Evolutionary conservation across 2,888 invertebrate species (phyloP), one percentile per base, ranked within the genome.

Genomic region (Meghimatium bilineatum): DNA sequence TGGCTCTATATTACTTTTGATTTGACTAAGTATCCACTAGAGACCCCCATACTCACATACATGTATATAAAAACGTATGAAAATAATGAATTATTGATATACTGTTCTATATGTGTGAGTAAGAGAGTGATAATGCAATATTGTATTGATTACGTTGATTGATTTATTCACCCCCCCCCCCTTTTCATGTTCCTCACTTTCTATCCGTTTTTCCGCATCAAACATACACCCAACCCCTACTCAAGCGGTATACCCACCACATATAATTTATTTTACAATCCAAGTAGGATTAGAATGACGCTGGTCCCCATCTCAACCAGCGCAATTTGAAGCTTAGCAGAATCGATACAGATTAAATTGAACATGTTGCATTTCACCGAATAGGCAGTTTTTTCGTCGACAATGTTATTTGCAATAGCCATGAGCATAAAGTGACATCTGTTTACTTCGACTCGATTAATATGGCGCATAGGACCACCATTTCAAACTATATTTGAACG

Each of bases 311-410:
- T 44, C 44, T 44, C 44, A 10, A 66, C 66, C 29, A 66, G 14
- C 66, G 66, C 66, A 66, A 66, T 66, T 66, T 32, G 66, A 32
- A 66, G n/a, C n/a, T 29, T 66, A 66, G 14, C 66, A 66, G 23
- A 66, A 66, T 66, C 66, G 66, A 66, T 23, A 32, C n/a, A 8
- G 66, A 66, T 66, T 66, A 66, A 66, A 14, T 6, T 32, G 66
- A 66, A 14, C 66, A 14, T 29, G 23, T 66, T 10, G 29, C 29
- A 32, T 66, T 66, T 66, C 3, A 20, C 10, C 23, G 56, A 56
- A 56, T 56, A 56, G 17, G 56, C 56, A 17, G 20, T 23, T 56
- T 49, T 56, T 12, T 44, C 44, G 12, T 12, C 44, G 12, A 44
- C 44, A 44, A 44, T 12, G 44, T 12, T 12, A 44, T 56, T 14